A percentile compares a stretch with the other conserved stretches of the same genome.
These are phyloP conservation scores for Erebia aethiops DNA, from an alignment of 2,888 invertebrate species.

Conservation along the genomic window DNA sequence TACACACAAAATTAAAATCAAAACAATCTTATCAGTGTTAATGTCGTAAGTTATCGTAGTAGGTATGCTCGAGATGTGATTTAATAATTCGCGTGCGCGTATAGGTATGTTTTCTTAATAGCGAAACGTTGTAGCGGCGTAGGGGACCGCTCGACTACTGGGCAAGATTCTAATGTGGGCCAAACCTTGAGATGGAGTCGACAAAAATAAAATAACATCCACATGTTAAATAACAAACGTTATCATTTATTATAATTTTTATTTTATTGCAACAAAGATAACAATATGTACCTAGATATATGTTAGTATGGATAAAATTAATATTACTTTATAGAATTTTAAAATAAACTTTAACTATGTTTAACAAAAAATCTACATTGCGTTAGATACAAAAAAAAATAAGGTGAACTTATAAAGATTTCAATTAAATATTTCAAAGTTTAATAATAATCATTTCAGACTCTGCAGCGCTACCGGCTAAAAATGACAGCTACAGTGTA, in stretches of 20 bases:
- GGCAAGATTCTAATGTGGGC: conserved; percentile 21
- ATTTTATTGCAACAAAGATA: neutral
- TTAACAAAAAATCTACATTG: too few relatives aligned
- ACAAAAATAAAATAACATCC: conserved; percentile 26
- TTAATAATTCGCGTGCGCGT: conserved; percentile 22
- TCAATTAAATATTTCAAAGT: too few relatives aligned
- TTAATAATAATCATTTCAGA: too few relatives aligned
- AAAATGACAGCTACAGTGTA: too few relatives aligned
- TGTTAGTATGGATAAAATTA: too few relatives aligned
- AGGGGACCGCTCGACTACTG: conserved; percentile 30
- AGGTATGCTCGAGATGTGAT: neutral
- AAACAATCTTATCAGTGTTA: neutral
- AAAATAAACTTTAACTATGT: too few relatives aligned
- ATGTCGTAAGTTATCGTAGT: neutral
- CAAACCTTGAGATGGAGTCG: conserved; percentile 28
- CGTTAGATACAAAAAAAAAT: too few relatives aligned
- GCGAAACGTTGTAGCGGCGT: conserved; percentile 28
- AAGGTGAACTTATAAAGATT: too few relatives aligned
- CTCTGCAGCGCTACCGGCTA: too few relatives aligned
- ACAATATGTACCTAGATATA: too few relatives aligned
- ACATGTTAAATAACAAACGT: conserved; percentile 19
- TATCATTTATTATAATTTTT: conserved; percentile 4
- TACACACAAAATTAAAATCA: neutral
- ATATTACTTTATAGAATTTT: too few relatives aligned
- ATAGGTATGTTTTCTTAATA: conserved; percentile 7